phyloP scores from a whole-genome alignment of 2,888 invertebrate species.

The Agriopis aurantiaria region DNA sequence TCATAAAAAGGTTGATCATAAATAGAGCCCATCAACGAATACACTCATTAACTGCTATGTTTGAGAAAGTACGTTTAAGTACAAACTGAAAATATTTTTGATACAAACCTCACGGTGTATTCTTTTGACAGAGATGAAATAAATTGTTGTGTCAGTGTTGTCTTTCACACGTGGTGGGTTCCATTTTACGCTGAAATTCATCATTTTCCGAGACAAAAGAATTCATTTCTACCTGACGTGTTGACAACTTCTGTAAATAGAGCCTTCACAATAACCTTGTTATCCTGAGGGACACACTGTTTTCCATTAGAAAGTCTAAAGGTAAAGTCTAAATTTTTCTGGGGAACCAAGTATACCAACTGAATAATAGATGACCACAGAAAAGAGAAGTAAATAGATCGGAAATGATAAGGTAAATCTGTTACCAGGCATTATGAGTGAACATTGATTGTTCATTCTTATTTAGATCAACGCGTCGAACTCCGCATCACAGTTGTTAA shows the following conservation, averaged over 20 bases:
- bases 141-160: slow-evolving; percentile 21
- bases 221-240: slow-evolving; percentile 15
- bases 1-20: too few relatives aligned
- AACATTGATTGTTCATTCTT: too few relatives aligned
- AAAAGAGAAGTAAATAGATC: too few relatives aligned
- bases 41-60: too few relatives aligned
- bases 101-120: neutral
- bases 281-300: slow-evolving; percentile 2
- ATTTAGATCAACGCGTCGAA: too few relatives aligned
- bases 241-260: slow-evolving; percentile 13
- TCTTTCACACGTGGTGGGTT: slow-evolving; percentile 22
- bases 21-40: too few relatives aligned
- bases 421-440: too few relatives aligned
- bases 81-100: neutral
- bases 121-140: slow-evolving; percentile 7
- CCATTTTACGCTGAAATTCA: slow-evolving; percentile 3
- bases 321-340: neutral
- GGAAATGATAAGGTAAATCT: too few relatives aligned
- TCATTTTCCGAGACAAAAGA: slow-evolving; percentile 28
- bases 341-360: neutral
- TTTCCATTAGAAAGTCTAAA: slow-evolving; percentile 8
- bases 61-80: too few relatives aligned
- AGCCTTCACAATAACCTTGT: neutral
- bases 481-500: too few relatives aligned
- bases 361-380: too few relatives aligned